Evolutionary conservation across 2,797 vertebrate genomes (phyloP), one percentile per base, ranked within the genome.

Genomic region (Anguilla marmorata): DNA sequence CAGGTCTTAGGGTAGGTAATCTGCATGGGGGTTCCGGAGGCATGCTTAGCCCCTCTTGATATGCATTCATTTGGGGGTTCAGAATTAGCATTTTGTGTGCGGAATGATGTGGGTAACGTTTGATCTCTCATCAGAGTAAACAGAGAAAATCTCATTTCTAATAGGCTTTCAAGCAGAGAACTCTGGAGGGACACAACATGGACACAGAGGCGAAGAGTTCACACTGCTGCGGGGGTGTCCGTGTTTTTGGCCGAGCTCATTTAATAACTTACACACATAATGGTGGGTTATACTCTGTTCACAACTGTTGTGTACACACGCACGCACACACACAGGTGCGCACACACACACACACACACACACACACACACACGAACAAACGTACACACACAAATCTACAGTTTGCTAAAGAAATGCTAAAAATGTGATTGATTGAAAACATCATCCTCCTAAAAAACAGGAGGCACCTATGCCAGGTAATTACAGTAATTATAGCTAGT

Each of bases 1-100:
- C 91, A 93, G 93, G 86, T 93, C 95, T 95, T 93, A 93, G 90
- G 93, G 94, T 95, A 95, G 96, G 96, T 95, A 93, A 96, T 96
- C 95, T 95, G 95, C 95, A 94, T 94, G 94, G 92, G 91, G 90
- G 88, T 92, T 93, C 93, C 63, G 87, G 84, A 87, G 91, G 89
- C 89, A 37, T 66, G 85, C 91, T 87, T 60, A 87, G 86, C 90
- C 56, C 79, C 79, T 60, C 85, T 90, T 85, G 89, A 88, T 90
- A 83, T 90, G 91, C 93, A 91, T 90, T 90, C 91, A 87, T 93
- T 88, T 91, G 60, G 56, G 88, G 87, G 85, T 66, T 87, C 30
- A 80, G 80, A 86, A 95, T 95, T 95, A 93, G 92, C 93, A 95
- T 95, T 94, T 91, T 91, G 91, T 93, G 92, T 93, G 93, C 93